phyloP scores from a whole-genome alignment of 2,113 vertebrate species.

The Sphaerodactylus townsendi region DNA sequence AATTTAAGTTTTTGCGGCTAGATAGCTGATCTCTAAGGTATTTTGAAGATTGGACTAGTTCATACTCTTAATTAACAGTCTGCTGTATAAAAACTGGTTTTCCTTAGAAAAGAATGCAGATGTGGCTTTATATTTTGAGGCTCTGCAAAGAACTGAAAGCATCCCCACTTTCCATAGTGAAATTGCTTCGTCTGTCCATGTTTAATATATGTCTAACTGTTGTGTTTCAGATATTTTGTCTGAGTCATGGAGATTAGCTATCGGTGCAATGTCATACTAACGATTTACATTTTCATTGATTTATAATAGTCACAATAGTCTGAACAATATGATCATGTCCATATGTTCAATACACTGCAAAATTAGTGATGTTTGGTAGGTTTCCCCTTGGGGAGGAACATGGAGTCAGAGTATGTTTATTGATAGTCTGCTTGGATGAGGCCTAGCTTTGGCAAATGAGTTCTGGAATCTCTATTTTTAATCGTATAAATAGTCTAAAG shows the following conservation, averaged over 20 bases:
- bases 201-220: background rate
- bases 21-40: background rate
- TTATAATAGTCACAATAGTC: conserved; percentile 62
- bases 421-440: background rate
- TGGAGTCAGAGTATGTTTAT: background rate
- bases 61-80: background rate
- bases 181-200: background rate
- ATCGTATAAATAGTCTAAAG: conserved; percentile 1
- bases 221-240: conserved; percentile 58
- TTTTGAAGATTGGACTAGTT: background rate
- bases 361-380: fast-evolving
- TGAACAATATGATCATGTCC: conserved; percentile 29
- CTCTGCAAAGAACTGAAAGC: background rate
- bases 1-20: too few species aligned
- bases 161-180: background rate
- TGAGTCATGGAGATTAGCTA: conserved; percentile 34
- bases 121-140: background rate
- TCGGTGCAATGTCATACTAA: conserved; percentile 32
- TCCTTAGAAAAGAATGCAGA: background rate
- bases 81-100: background rate
- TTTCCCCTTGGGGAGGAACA: fast-evolving
- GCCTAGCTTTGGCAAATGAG: background rate
- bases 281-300: conserved; percentile 50
- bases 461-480: background rate
- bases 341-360: fast-evolving